Base-by-base conservation (phyloP, 2,797 vertebrate genomes). In the Pseudotriccus pelzelni region DNA sequence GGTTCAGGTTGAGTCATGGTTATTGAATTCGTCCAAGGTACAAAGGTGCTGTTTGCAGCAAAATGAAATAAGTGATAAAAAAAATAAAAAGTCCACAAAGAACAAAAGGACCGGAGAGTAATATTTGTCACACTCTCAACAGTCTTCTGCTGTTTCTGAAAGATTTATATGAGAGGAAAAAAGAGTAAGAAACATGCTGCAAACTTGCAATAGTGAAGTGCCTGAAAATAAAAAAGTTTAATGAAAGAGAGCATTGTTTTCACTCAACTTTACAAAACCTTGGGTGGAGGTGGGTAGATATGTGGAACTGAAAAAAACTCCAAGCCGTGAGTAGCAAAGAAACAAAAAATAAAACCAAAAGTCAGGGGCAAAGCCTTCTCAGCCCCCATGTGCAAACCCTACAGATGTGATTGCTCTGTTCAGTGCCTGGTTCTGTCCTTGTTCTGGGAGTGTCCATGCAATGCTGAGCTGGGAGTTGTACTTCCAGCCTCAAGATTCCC, bases 141-240 rank as follows among this genome's bases (percentile, higher is more conserved):
- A 84, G 91, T 90, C 87, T 93, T 90, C 52, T 93, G 93, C 49
- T 93, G 58, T 58, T 96, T 92, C 86, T 94, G 90, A 84, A 91
- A 91, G 66, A 74, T 82, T 90, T 95, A 72, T 49, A 82, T 56
- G 36, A 21, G 85, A 83, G 76, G 34, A 84, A 83, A 59, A 81
- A 90, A 60, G 83, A 89, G 22, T 55, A 74, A 84, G 47, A 64
- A 81, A 93, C 55, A 30, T 6, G 56, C 36, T 84, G 69, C 75
- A 64, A 62, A 81, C 64, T 27, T 85, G 88, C 52, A 86, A 43
- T 15, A 53, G 58, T 44, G 84, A 92, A 89, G 47, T 41, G 50
- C 41, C 32, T 73, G 85, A 32, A 63, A 87, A 80, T 21, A 44
- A 84, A 87, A 90, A 41, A 32, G 4, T 67, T 92, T 92, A 14